Conservation (phyloP, 2,888 invertebrate species). For the Neocrepidodera transversa region DNA sequence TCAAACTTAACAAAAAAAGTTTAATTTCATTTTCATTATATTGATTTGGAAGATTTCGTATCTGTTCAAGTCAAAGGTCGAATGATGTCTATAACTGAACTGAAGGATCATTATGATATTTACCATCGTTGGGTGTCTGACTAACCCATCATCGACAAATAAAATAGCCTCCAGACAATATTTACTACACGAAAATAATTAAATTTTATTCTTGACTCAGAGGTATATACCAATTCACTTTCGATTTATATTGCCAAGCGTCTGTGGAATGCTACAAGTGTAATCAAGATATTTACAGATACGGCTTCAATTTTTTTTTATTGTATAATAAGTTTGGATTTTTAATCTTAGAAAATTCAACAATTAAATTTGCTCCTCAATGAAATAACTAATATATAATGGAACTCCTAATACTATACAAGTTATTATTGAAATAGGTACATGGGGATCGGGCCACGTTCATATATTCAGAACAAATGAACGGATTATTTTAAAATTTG, state of each 20-base stretch:
- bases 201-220: conserved; percentile 15
- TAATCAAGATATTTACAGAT: background rate
- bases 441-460: no score
- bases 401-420: no score
- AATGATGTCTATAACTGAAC: background rate
- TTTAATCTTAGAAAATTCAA: no score
- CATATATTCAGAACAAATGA: no score
- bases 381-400: no score
- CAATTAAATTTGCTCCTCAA: no score
- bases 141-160: conserved; percentile 12
- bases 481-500: no score
- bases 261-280: conserved; percentile 7
- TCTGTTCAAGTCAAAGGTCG: conserved; percentile 14
- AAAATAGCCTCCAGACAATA: conserved; percentile 18
- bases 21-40: background rate
- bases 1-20: background rate
- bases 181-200: conserved; percentile 26
- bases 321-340: no score
- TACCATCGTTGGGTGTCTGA: conserved; percentile 6
- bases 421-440: no score
- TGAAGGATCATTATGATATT: background rate
- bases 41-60: background rate
- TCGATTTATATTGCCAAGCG: conserved; percentile 19
- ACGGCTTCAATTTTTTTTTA: background rate
- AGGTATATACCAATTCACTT: conserved; percentile 18